phyloP scores from a whole-genome alignment of 2,797 vertebrate species.

The Trachurus trachurus region DNA sequence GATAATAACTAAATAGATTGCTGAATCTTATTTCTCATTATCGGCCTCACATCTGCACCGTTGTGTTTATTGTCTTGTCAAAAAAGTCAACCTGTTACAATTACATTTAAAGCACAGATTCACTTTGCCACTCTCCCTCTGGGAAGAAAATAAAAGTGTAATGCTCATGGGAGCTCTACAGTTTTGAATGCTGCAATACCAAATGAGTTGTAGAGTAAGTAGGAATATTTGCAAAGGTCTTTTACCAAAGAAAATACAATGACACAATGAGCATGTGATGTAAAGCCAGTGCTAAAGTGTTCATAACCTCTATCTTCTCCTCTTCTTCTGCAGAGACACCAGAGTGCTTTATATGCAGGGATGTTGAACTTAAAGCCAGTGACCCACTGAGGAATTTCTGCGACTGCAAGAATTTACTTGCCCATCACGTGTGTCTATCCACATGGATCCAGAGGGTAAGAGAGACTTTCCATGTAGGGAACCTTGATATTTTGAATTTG shows the following conservation, averaged over 20 bases:
- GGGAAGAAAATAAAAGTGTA: slow-evolving; percentile 29
- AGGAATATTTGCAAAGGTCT: slow-evolving; percentile 22
- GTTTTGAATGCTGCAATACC: slow-evolving; percentile 19
- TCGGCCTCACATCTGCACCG: not conserved
- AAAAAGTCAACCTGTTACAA: slow-evolving; percentile 19
- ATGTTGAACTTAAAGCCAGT: slow-evolving; percentile 81
- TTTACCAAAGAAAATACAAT: not conserved
- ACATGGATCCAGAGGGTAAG: slow-evolving; percentile 83
- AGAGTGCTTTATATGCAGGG: slow-evolving; percentile 90
- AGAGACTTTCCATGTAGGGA: slow-evolving; percentile 20
- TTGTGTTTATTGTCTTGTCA: slow-evolving; percentile 20
- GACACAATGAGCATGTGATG: not conserved
- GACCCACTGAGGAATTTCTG: slow-evolving; percentile 84
- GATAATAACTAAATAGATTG: not conserved
- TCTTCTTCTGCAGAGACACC: slow-evolving; percentile 86
- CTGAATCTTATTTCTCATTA: not conserved
- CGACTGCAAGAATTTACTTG: slow-evolving; percentile 83
- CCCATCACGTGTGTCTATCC: slow-evolving; percentile 80
- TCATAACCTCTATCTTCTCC: slow-evolving; percentile 32
- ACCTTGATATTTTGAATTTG: slow-evolving; percentile 51
- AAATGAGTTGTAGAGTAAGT: slow-evolving; percentile 16
- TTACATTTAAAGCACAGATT: slow-evolving; percentile 29
- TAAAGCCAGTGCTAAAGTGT: slow-evolving; percentile 26
- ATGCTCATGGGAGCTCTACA: slow-evolving; percentile 15
- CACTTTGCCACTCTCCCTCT: slow-evolving; percentile 22